phyloP scores from a whole-genome alignment of 1,140 invertebrate genomes.

The Ips typographus region DNA sequence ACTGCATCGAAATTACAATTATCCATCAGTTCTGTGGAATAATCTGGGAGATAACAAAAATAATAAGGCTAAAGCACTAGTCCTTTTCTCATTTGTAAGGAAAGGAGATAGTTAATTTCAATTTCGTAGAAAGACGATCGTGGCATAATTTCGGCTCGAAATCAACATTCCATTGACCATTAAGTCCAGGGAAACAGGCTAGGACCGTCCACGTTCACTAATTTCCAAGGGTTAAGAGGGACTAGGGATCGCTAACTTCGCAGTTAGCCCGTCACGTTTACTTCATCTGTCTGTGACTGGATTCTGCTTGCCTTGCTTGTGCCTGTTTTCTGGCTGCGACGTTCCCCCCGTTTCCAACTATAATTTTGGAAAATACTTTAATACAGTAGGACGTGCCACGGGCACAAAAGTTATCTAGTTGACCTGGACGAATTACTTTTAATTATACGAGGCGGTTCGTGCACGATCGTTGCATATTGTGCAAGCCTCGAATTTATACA shows the following conservation, averaged over 20 bases:
- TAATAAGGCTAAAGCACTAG: slow-evolving; percentile 11
- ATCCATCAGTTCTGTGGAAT: slow-evolving; percentile 1
- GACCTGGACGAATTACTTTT: slow-evolving; percentile 37
- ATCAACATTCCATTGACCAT: slow-evolving; percentile 36
- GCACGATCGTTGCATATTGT: slow-evolving; percentile 33
- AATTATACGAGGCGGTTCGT: slow-evolving; percentile 27
- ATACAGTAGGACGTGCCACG: slow-evolving; percentile 32
- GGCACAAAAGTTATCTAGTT: slow-evolving; percentile 31
- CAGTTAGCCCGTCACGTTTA: slow-evolving; percentile 37
- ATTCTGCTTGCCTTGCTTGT: slow-evolving; percentile 37
- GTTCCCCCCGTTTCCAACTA: slow-evolving; percentile 32
- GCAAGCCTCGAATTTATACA: slow-evolving; percentile 36
- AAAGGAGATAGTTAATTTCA: slow-evolving; percentile 26
- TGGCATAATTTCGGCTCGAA: slow-evolving; percentile 28
- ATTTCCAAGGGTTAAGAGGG: slow-evolving; percentile 33
- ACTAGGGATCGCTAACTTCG: slow-evolving; percentile 33
- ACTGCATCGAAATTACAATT: slow-evolving; percentile 3
- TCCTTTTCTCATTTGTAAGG: slow-evolving; percentile 20
- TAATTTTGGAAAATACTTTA: slow-evolving; percentile 39
- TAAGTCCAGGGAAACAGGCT: slow-evolving; percentile 25
- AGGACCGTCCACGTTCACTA: slow-evolving; percentile 33
- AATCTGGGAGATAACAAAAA: slow-evolving; percentile 2
- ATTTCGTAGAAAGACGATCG: slow-evolving; percentile 26
- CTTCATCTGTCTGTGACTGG: slow-evolving; percentile 39
- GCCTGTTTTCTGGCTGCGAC: slow-evolving; percentile 30